Base-by-base conservation (phyloP, 2,888 invertebrate genomes). In the Aleiodes leptofemur region DNA sequence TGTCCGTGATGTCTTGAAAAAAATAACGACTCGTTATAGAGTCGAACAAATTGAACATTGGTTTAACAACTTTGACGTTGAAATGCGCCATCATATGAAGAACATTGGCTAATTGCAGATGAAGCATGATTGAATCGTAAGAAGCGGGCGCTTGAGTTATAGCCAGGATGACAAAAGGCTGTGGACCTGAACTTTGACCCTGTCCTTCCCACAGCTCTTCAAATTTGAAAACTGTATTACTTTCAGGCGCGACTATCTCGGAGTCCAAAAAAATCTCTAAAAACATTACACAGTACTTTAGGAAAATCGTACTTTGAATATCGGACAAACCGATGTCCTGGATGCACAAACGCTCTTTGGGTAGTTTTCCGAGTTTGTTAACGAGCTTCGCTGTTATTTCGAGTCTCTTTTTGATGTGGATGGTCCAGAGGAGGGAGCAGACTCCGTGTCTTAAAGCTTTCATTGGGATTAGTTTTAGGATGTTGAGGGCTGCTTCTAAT, bases 361-460 rank as follows among this genome's bases (percentile, higher is more conserved):
- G 97, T 69, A 96, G 90, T 88, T 96, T 95, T 0, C 97, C 96
- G 4, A 94, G 93, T 90, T 95, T 97, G 84, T 95, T 96, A 79
- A 94, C 93, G 23, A 97, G 90, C 82, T 95, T 94, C 77, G 94
- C 94, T 29, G 94, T 91, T 2, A 93, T 91, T 90, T 96, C 95
- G 84, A 97, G 93, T 16, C 93, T 92, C 83, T 95, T 94, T 85
- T 94, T 94, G n/a, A 98, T 90, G 84, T 97, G 96, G 71, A 96
- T 95, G 70, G 95, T 95, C 98, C 98, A 98, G 81, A 97, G 91
- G 86, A 98, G 93, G 78, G 94, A 94, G 84, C 94, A 95, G 70
- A 97, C 91, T 95, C 94, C 92, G 91, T 94, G 86, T 79, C 92
- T 91, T 82, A 96, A 91, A 79, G 93, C 92, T 43, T 92, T 90